Conservation (phyloP, 1,140 invertebrate species). For the Drosophila hydei region DNA sequence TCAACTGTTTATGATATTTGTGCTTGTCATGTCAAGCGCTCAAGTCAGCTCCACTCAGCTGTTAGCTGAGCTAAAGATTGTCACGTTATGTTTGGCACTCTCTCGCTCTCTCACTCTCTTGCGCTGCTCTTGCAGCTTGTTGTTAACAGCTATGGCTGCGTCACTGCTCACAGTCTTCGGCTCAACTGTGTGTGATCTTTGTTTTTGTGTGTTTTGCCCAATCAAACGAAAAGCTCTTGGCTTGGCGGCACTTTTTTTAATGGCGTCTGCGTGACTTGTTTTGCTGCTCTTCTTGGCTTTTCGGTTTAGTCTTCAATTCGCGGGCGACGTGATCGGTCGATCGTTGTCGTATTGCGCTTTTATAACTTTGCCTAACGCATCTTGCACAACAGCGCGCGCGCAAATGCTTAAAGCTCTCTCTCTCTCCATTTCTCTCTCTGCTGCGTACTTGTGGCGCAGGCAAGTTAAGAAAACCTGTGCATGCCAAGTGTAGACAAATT, state of each 20-base stretch:
- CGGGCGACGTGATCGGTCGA: conserved; percentile 68
- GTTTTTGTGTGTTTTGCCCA: conserved; percentile 22
- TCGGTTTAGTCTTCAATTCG: conserved; percentile 64
- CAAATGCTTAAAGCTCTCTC: conserved; percentile 53
- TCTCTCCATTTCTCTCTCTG: conserved; percentile 4
- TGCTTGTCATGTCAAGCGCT: background rate
- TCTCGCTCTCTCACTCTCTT: conserved; percentile 15
- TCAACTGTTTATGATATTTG: conserved; percentile 35
- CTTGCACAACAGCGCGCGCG: conserved; percentile 47
- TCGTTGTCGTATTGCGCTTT: conserved; percentile 17
- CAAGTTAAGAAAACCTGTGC: conserved; percentile 67
- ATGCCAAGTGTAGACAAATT: conserved; percentile 59
- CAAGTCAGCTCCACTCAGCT: background rate
- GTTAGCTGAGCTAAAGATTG: conserved; percentile 6
- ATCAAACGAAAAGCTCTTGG: conserved; percentile 51
- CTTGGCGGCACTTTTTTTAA: conserved; percentile 39
- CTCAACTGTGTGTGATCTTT: conserved; percentile 34
- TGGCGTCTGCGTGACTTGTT: conserved; percentile 50
- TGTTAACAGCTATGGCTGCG: conserved; percentile 4
- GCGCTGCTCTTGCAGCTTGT: conserved; percentile 33
- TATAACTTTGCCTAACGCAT: conserved; percentile 33
- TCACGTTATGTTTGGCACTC: conserved; percentile 15
- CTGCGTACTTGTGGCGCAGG: conserved; percentile 42
- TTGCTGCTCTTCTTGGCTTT: conserved; percentile 24
- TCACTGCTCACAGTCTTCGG: conserved; percentile 20